These are phyloP conservation scores for Caranx melampygus DNA, from an alignment of 2,113 vertebrate species.

Conservation along the genomic window DNA sequence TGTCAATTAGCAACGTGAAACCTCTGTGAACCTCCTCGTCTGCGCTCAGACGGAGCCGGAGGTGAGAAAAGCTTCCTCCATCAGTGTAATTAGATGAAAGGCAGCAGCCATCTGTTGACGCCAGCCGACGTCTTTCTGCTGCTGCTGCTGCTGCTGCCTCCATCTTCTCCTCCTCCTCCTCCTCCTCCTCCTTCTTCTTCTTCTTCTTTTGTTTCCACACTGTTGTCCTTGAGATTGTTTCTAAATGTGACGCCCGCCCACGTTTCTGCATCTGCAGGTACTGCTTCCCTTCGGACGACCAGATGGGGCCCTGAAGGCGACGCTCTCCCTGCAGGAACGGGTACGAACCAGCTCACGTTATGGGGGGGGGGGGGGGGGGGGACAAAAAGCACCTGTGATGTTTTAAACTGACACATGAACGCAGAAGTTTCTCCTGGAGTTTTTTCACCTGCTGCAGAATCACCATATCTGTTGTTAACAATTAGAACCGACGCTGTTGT, in stretches of 20 bases:
- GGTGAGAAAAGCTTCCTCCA: slow-evolving; percentile 70
- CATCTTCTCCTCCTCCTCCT: slow-evolving; percentile 22
- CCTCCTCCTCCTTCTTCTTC: slow-evolving; percentile 30
- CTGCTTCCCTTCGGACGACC: slow-evolving; percentile 97
- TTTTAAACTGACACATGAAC: too few relatives aligned
- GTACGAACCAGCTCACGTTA: slow-evolving; percentile 79
- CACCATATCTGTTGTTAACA: too few relatives aligned
- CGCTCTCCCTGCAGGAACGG: slow-evolving; percentile 95
- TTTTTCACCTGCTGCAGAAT: too few relatives aligned
- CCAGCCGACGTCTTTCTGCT: slow-evolving; percentile 44
- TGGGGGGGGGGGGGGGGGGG: too few relatives aligned
- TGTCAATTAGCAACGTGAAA: slow-evolving; percentile 74
- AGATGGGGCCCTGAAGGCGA: slow-evolving; percentile 98
- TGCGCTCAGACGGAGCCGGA: slow-evolving; percentile 54
- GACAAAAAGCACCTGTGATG: too few relatives aligned
- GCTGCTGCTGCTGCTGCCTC: not conserved
- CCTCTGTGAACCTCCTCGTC: slow-evolving; percentile 55
- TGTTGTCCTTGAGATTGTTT: slow-evolving; percentile 67
- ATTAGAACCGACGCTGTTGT: too few relatives aligned
- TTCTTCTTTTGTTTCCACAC: slow-evolving; percentile 12
- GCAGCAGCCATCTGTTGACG: slow-evolving; percentile 74
- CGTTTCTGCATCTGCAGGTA: slow-evolving; percentile 86
- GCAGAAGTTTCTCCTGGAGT: too few relatives aligned
- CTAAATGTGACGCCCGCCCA: slow-evolving; percentile 51
- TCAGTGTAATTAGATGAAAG: slow-evolving; percentile 70